A percentile compares a stretch with the other conserved stretches of the same genome.
These are phyloP conservation scores for Phylloscopus whistleri DNA, from an alignment of 2,113 vertebrate genomes.

Conservation along the genomic window DNA sequence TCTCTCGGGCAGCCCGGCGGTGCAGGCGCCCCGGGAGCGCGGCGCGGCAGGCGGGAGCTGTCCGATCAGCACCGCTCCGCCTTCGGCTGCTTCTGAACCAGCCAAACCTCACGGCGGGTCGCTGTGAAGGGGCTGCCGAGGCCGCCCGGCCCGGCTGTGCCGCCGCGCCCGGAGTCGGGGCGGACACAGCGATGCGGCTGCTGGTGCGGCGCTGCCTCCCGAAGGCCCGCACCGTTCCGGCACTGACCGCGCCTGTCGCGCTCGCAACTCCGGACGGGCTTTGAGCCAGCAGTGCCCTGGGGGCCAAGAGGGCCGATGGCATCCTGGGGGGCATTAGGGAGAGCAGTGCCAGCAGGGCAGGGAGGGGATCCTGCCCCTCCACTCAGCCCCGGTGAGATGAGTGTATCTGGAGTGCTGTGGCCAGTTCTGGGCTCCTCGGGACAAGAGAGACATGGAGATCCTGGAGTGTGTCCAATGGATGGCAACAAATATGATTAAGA, in stretches of 20 bases:
- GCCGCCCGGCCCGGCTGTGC: background rate
- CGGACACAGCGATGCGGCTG: background rate
- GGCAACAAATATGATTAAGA: background rate
- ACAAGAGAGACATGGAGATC: background rate
- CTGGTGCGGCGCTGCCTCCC: background rate
- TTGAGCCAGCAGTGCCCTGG: background rate
- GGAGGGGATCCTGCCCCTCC: background rate
- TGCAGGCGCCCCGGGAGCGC: background rate
- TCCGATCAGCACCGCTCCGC: constrained; percentile 42
- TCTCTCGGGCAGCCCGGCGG: background rate
- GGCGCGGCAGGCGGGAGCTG: background rate
- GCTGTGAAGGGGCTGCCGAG: background rate
- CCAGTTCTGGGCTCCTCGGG: background rate
- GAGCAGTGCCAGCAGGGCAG: background rate
- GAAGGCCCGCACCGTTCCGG: background rate
- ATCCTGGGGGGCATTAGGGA: background rate
- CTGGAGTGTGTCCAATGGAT: background rate
- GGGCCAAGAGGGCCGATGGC: fast-evolving
- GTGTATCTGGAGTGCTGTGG: background rate
- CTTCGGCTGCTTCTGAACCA: background rate
- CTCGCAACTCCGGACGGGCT: background rate
- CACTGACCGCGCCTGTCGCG: background rate
- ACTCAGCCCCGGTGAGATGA: background rate
- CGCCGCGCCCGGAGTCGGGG: background rate
- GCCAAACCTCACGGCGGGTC: fast-evolving